Base-by-base conservation (phyloP, 2,888 invertebrate genomes). In the Eupithecia insigniata region DNA sequence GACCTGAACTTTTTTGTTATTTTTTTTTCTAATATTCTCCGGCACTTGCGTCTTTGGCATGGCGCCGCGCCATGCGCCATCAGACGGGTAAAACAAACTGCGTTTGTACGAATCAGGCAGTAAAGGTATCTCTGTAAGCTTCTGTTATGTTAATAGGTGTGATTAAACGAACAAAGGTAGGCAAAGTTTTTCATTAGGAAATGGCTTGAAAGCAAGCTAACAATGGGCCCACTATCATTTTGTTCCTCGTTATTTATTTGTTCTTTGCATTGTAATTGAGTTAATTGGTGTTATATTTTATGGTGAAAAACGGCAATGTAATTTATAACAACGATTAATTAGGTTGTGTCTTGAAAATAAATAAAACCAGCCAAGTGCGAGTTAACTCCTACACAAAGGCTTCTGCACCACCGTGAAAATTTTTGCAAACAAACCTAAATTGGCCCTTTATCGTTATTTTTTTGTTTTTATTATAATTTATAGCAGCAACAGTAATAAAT, bases 61-160 rank as follows among this genome's bases (percentile, higher is more conserved):
- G n/a, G 36, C 36, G 1, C 36, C 36, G 4, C 8, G 6, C 8
- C 8, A 34, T 8, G 39, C 16, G 39, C 16, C 18, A n/a, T 43
- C 30, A 30, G 18, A 30, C 18, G 30, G 6, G 18, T 43, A 14
- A 66, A 26, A 1, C 3, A 18, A 14, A 43, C 46, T 28, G 30
- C 43, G n/a, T 66, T 66, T 28, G 46, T 43, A 66, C 10, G 66
- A 43, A 46, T 22, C 66, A 6, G 1, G 66, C n/a, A 30, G 1
- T 6, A 16, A 66, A 26, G 28, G 5, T 39, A 69, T 75, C 76
- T 76, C 75, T 76, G 26, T 72, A 75, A 76, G 78, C 78, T 77
- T 78, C 80, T 83, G 81, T 83, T 81, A 83, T 83, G 83, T 79
- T 81, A 84, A 84, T 84, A 81, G 78, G 70, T 79, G 82, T 80